A percentile compares a stretch with the other conserved stretches of the same genome.
phyloP scores from a whole-genome alignment of 2,888 invertebrate genomes.

The Philereme vetulata region DNA sequence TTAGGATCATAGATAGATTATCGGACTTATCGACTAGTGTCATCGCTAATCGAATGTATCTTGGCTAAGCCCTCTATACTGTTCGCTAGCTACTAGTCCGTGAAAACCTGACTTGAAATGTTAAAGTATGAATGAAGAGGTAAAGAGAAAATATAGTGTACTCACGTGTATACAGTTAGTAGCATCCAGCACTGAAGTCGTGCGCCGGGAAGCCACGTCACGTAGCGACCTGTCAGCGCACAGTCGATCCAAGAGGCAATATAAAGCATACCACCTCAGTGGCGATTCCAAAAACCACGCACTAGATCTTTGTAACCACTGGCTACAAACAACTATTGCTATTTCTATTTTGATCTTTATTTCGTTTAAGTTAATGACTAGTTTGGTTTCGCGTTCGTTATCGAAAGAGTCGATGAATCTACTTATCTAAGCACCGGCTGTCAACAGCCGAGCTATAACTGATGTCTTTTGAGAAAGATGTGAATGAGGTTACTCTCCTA shows the following conservation, averaged over 20 bases:
- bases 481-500: constrained; percentile 69
- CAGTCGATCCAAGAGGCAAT: constrained; percentile 83
- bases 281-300: constrained; percentile 63
- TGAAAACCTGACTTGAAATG: too few relatives aligned
- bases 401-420: constrained; percentile 56
- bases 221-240: constrained; percentile 85
- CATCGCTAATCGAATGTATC: too few relatives aligned
- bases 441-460: constrained; percentile 77
- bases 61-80: too few relatives aligned
- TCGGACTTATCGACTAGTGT: too few relatives aligned
- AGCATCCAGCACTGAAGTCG: constrained; percentile 86
- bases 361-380: constrained; percentile 66
- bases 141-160: constrained; percentile 45
- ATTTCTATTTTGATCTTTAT: constrained; percentile 48
- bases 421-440: constrained; percentile 82
- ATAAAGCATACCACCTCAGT: constrained; percentile 82
- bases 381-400: constrained; percentile 54
- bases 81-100: too few relatives aligned
- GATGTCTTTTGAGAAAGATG: constrained; percentile 58
- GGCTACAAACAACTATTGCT: constrained; percentile 75
- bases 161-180: constrained; percentile 88
- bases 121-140: constrained; percentile 3
- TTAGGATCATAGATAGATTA: too few relatives aligned
- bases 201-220: constrained; percentile 85
- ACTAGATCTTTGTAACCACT: constrained; percentile 55